A percentile compares a stretch with the other conserved stretches of the same genome.
phyloP scores from a whole-genome alignment of 2,888 invertebrate genomes.

The Polymixis flavicincta region DNA sequence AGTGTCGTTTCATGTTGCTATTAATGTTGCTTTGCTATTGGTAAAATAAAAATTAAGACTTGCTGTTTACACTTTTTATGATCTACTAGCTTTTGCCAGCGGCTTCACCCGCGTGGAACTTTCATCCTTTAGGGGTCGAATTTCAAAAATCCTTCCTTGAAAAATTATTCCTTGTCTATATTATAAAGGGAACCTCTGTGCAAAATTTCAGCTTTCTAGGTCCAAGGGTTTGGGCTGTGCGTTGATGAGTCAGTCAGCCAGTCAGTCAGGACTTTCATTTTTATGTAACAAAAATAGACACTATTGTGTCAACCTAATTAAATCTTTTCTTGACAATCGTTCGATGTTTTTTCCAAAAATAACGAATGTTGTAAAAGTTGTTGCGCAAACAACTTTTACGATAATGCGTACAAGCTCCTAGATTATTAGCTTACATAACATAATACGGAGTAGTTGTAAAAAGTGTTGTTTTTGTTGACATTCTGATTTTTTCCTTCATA shows the following conservation, averaged over 20 bases:
- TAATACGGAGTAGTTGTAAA: slow-evolving; percentile 10
- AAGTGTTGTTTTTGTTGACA: slow-evolving; percentile 35
- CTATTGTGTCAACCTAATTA: slow-evolving; percentile 23
- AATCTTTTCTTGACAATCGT: slow-evolving; percentile 26
- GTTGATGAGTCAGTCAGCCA: no score
- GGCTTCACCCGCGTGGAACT: no score
- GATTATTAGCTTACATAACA: slow-evolving; percentile 42
- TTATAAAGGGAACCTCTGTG: no score
- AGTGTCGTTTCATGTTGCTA: not conserved
- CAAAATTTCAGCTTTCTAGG: no score
- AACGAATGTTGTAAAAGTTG: slow-evolving; percentile 12
- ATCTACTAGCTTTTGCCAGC: no score
- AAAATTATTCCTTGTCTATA: no score
- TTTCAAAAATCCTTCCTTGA: no score
- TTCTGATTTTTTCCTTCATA: slow-evolving; percentile 32
- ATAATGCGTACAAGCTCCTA: slow-evolving; percentile 10
- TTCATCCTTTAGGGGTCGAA: no score
- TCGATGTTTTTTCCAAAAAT: slow-evolving; percentile 12
- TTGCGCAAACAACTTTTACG: slow-evolving; percentile 46
- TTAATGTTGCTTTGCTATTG: not conserved
- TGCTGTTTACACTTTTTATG: no score
- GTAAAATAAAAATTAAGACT: no score
- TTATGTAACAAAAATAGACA: not conserved
- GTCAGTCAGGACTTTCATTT: no score
- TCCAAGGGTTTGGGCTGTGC: no score